Conservation (phyloP, 2,113 vertebrate species). For the Cranoglanis bouderius region DNA sequence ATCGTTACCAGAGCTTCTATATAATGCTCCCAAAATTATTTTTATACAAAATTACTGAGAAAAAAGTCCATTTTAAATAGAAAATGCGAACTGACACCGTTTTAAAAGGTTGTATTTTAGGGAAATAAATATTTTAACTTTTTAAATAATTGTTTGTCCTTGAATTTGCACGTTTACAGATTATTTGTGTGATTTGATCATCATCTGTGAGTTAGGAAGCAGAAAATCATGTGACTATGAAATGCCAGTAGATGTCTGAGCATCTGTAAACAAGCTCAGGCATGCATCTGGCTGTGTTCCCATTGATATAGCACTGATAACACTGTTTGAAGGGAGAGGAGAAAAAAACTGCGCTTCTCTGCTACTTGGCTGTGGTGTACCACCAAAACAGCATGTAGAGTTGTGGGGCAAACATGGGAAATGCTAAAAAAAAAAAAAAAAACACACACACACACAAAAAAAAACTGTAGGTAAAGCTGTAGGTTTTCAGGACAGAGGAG, state of each 20-base stretch:
- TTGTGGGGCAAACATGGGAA: neutral
- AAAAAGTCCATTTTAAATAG: neutral
- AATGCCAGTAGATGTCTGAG: neutral
- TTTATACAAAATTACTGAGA: neutral
- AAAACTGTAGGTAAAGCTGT: neutral
- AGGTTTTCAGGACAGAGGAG: neutral
- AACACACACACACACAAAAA: too few species aligned
- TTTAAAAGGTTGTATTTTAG: neutral
- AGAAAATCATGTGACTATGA: neutral
- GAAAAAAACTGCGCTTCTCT: neutral
- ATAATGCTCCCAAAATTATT: neutral
- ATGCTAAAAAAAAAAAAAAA: too few species aligned
- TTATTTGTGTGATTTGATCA: slow-evolving; percentile 21
- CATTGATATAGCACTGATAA: neutral
- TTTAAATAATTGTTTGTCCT: neutral
- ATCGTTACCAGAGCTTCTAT: neutral
- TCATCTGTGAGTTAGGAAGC: slow-evolving; percentile 13
- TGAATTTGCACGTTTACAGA: neutral
- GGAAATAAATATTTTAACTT: neutral
- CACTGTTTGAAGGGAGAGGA: neutral
- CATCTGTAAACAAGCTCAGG: slow-evolving; percentile 7
- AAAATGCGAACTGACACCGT: neutral
- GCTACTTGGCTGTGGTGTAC: neutral
- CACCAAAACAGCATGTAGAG: neutral
- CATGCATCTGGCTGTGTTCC: neutral